Evolutionary conservation across 2,888 invertebrate species (phyloP).

Genomic region (Electrophaes corylata): DNA sequence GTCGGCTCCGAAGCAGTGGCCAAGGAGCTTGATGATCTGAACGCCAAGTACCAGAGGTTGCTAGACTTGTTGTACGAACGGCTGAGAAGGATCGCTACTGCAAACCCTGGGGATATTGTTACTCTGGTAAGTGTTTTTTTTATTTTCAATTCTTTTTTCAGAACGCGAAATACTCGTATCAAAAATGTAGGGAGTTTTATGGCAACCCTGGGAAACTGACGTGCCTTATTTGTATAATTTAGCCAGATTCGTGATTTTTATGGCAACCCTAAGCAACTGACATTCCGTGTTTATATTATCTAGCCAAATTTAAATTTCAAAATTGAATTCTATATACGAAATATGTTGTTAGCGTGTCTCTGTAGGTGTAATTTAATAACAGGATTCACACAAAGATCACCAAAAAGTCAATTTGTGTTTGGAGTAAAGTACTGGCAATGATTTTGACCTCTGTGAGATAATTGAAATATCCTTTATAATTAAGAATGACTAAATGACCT

Average conservation of each 20-base stretch:
- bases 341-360: not conserved
- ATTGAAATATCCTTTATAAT: constrained; percentile 23
- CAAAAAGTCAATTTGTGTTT: not conserved
- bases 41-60: constrained; percentile 90
- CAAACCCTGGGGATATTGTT: constrained; percentile 89
- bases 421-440: constrained; percentile 11
- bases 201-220: too few relatives aligned
- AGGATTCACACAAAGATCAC: constrained; percentile 24
- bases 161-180: too few relatives aligned
- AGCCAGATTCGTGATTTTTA: too few relatives aligned
- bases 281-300: too few relatives aligned
- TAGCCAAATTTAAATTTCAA: too few relatives aligned
- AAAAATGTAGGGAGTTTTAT: too few relatives aligned
- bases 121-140: constrained; percentile 87
- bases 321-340: too few relatives aligned
- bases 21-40: constrained; percentile 91
- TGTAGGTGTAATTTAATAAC: not conserved
- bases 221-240: too few relatives aligned
- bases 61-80: constrained; percentile 88
- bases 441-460: constrained; percentile 9
- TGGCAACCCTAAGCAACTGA: constrained; percentile 21
- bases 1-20: constrained; percentile 90
- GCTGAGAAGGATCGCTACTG: constrained; percentile 86
- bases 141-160: constrained; percentile 17
- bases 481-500: not conserved